Percentiles rank a stretch among this genome's conserved stretches.
These are phyloP conservation scores for Stramonita haemastoma DNA, from an alignment of 2,888 invertebrate species.

Conservation along the genomic window DNA sequence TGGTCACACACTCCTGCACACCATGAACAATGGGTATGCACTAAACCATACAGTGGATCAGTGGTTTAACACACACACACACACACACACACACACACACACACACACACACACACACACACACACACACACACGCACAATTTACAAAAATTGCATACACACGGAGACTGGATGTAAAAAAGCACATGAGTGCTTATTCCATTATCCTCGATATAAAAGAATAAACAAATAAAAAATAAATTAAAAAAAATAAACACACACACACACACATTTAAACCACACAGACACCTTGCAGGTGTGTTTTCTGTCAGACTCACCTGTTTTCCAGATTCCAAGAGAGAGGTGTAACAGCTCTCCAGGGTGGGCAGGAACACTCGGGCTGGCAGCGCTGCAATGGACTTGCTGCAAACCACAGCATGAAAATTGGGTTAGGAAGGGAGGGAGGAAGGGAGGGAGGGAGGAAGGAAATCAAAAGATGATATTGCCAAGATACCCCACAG, in stretches of 20 bases:
- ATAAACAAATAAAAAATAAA: too few species aligned
- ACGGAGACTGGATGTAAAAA: too few species aligned
- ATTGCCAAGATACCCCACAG: too few species aligned
- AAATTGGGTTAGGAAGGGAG: neutral
- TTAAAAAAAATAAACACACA: too few species aligned
- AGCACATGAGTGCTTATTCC: too few species aligned
- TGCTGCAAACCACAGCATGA: conserved; percentile 53
- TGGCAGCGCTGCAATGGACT: conserved; percentile 79
- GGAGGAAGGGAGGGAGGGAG: too few species aligned
- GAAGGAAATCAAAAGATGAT: too few species aligned
- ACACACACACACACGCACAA: too few species aligned
- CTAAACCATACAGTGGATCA: too few species aligned
- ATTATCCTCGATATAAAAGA: too few species aligned
- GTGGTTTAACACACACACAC: neutral
- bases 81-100: neutral
- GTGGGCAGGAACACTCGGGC: conserved; percentile 88
- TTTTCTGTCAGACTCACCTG: conserved; percentile 15
- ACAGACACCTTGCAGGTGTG: neutral
- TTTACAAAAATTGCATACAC: too few species aligned
- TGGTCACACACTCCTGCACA: conserved; percentile 57
- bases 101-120: too few species aligned
- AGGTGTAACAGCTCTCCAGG: conserved; percentile 83
- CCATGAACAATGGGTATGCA: neutral
- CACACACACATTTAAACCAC: neutral
- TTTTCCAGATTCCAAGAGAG: conserved; percentile 80